Evolutionary conservation across 2,113 vertebrate genomes (phyloP).

Genomic region (Theropithecus gelada): DNA sequence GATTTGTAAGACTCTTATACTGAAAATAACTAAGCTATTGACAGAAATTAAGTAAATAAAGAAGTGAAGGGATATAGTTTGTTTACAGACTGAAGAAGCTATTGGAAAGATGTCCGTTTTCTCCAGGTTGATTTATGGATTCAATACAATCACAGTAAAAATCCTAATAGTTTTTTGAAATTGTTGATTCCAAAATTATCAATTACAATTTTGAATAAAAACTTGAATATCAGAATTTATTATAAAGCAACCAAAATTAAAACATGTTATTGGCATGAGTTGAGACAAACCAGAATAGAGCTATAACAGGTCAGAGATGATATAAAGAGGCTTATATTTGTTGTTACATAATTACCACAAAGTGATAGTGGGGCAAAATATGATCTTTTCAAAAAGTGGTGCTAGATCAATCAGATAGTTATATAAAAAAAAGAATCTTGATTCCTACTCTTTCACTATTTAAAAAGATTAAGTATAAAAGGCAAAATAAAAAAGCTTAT

Average conservation of each 20-base stretch:
- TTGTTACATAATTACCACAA: neutral
- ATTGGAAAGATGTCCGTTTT: neutral
- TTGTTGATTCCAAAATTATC: neutral
- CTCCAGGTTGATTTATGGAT: neutral
- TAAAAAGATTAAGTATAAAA: neutral
- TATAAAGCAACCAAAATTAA: neutral
- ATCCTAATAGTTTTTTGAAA: neutral
- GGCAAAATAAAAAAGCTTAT: neutral
- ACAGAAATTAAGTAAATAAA: neutral
- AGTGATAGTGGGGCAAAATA: neutral
- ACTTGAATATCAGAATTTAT: neutral
- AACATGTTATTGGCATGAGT: neutral
- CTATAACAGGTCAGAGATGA: neutral
- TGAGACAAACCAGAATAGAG: neutral
- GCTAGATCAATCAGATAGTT: neutral
- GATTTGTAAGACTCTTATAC: neutral
- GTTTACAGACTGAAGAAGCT: neutral
- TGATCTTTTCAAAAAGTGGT: neutral
- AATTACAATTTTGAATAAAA: neutral
- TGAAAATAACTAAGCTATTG: neutral
- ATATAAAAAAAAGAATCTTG: neutral
- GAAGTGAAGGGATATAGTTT: neutral
- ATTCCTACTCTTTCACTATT: neutral
- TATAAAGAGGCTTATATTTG: neutral
- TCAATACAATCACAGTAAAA: neutral